Percentiles rank a stretch among this genome's conserved stretches.
Evolutionary conservation across 2,113 vertebrate species (phyloP).

Genomic region (Propithecus coquereli): DNA sequence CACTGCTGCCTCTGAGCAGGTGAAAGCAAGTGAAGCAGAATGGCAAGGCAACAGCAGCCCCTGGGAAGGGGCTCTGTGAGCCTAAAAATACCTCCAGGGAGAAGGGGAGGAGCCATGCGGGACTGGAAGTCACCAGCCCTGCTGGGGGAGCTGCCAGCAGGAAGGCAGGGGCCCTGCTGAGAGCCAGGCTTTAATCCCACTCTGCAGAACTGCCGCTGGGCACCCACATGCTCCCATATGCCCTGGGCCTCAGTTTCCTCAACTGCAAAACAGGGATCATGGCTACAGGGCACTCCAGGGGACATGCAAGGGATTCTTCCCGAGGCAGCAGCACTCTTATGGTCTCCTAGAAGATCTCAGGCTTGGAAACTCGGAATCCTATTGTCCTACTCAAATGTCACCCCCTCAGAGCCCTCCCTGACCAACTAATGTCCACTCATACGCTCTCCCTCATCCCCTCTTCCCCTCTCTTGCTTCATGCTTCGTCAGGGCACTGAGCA

Average conservation of each 20-base stretch:
- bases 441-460: neutral
- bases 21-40: conserved; percentile 73
- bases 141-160: neutral
- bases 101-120: neutral
- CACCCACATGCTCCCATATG: neutral
- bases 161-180: rapidly evolving
- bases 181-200: neutral
- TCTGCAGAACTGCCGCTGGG: neutral
- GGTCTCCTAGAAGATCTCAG: neutral
- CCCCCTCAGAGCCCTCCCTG: neutral
- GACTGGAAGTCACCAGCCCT: neutral
- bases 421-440: neutral
- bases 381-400: neutral
- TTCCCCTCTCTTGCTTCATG: neutral
- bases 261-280: neutral
- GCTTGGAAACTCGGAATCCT: neutral
- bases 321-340: neutral
- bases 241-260: neutral
- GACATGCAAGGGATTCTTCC: neutral
- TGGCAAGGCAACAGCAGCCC: conserved; percentile 61
- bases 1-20: conserved; percentile 69
- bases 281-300: neutral
- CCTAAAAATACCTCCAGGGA: neutral
- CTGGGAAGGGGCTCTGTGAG: neutral
- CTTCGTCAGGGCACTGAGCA: neutral